phyloP scores from a whole-genome alignment of 2,888 invertebrate species.

The Agriopis leucophaearia region DNA sequence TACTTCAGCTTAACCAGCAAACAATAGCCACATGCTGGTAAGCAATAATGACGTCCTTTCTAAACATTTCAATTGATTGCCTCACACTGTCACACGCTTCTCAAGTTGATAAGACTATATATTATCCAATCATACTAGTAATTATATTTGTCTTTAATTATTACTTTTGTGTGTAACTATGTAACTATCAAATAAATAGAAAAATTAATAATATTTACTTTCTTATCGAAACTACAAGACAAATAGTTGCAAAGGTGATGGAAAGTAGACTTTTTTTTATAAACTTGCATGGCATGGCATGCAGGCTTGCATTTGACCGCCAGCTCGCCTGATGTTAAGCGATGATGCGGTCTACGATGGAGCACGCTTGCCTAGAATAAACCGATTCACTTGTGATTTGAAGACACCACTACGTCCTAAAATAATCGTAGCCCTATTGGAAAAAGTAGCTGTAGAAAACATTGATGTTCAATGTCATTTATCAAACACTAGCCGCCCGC shows the following conservation, averaged over 20 bases:
- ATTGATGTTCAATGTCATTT: no score
- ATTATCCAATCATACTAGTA: neutral
- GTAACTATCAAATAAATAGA: neutral
- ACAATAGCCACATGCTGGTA: neutral
- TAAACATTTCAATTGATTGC: conserved; percentile 7
- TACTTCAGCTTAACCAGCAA: neutral
- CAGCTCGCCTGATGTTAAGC: no score
- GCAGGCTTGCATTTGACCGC: no score
- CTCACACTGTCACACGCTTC: neutral
- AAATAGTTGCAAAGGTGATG: neutral
- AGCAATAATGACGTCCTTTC: neutral
- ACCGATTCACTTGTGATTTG: no score
- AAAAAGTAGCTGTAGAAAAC: no score
- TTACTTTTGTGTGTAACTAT: neutral
- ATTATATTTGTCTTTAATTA: neutral
- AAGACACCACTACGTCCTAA: no score
- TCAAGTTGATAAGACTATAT: neutral
- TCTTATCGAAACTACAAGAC: neutral
- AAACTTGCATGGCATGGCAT: no score
- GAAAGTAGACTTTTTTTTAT: neutral
- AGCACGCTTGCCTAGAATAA: no score
- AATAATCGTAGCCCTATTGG: neutral
- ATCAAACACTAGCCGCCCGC: no score
- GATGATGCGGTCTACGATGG: no score
- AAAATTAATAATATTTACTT: neutral